Evolutionary conservation across 1,140 invertebrate genomes (phyloP), one percentile per base, ranked within the genome.

Genomic region (Zelostemma sp.): DNA sequence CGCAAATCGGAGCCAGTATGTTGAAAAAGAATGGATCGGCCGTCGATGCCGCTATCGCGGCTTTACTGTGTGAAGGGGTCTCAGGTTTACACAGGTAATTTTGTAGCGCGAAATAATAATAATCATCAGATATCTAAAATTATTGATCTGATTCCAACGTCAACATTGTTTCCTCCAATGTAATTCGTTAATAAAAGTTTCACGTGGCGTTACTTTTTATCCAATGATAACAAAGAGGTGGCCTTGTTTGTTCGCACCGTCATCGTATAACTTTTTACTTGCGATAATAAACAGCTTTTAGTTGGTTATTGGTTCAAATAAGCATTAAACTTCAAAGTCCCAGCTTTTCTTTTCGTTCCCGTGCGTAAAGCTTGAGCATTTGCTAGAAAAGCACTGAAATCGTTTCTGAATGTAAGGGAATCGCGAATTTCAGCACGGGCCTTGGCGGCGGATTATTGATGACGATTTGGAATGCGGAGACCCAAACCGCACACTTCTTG

Each of bases 371-470:
- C n/a, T n/a, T n/a, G n/a, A n/a, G n/a, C n/a, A n/a, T n/a, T n/a
- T n/a, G n/a, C n/a, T n/a, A n/a, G n/a, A n/a, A n/a, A n/a, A n/a
- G n/a, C n/a, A n/a, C n/a, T n/a, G n/a, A n/a, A n/a, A n/a, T n/a
- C n/a, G n/a, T n/a, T 40, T 51, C 38, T 50, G 31, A n/a, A 48
- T 35, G 3, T n/a, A 35, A 35, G 25, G 3, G 8, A 28, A 31
- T 31, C 0, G n/a, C 33, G 8, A 49, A 61, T 72, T 68, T 73
- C 48, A 86, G 90, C 57, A 91, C 91, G 83, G 95, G 95, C 1
- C 66, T 96, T 6, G 95, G 95, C 16, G 95, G 95, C 47, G 94
- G 94, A 31, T 92, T 93, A 75, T 78, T 95, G 6, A 90, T 93
- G 88, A 92, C 90, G 0, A 88, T 94, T 55, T 96, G 94, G 80